Base-by-base conservation (phyloP, 2,113 vertebrate species). In the Sinocyclocheilus anophthalmus region DNA sequence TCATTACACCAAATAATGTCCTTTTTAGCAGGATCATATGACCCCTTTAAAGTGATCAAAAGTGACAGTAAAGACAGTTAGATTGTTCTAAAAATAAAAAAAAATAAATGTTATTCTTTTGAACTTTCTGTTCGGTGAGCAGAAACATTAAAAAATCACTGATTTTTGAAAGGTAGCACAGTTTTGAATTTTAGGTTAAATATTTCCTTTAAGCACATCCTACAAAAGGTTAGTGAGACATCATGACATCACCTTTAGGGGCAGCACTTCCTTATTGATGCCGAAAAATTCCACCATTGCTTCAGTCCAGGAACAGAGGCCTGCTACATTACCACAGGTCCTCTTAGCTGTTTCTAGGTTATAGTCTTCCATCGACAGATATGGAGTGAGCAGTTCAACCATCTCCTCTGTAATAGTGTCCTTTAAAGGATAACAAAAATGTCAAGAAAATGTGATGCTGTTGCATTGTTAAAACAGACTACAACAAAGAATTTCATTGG, bases 251-350 rank as follows among this genome's bases (percentile, higher is more conserved):
- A 96, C 96, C 96, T 97, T 97, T 50, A 97, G 93, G n/a, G 96
- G 96, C 88, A 97, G 94, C 72, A 96, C 95, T 90, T 96, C 96
- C 91, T 96, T 96, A 92, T 96, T 97, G 90, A 97, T 96, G 84
- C 92, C n/a, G 3, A 94, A 96, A 91, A 96, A 97, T 87, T 95
- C 95, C 55, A 86, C 94, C 96, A 96, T 97, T 83, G 96, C 95
- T 90, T 95, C 92, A 7, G 96, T 97, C 96, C 96, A 96, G 67
- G 96, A 96, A 90, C 95, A 96, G 55, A 97, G 95, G 22, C 96
- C 96, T 1, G 96, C 96, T 84, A 97, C 96, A 33, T 96, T 97
- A 10, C 96, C 96, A 82, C 96, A 96, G 39, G 94, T 95, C 91
- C 95, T 95, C 92, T 95, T 96, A 81, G 96, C 96, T 18, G 93